phyloP scores from a whole-genome alignment of 2,888 invertebrate genomes.

The Drosophila sordidapex region DNA sequence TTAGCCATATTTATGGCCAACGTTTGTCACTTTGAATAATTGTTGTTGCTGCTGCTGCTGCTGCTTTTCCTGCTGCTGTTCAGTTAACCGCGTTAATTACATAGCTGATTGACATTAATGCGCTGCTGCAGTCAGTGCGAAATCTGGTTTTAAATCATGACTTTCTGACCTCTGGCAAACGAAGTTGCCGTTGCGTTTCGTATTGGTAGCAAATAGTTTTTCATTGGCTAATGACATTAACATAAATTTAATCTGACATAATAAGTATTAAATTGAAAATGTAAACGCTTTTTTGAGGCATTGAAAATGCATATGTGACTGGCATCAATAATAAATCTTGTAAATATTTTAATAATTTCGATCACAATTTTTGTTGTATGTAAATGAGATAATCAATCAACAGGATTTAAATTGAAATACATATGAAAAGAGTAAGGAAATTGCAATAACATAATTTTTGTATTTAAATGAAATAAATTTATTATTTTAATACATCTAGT shows the following conservation, averaged over 20 bases:
- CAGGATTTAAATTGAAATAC: neutral
- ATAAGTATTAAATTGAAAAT: constrained; percentile 53
- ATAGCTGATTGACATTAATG: constrained; percentile 74
- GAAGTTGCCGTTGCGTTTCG: constrained; percentile 11
- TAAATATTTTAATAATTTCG: neutral
- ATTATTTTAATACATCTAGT: neutral
- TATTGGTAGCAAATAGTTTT: constrained; percentile 36
- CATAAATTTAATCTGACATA: constrained; percentile 58
- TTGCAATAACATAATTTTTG: neutral
- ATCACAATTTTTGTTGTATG: neutral
- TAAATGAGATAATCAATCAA: neutral
- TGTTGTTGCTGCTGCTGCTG: constrained; percentile 16
- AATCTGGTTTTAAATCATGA: constrained; percentile 42
- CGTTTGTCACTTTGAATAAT: constrained; percentile 47
- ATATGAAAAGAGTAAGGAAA: neutral
- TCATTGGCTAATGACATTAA: constrained; percentile 63
- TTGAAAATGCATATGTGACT: constrained; percentile 3
- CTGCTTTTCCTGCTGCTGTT: constrained; percentile 16
- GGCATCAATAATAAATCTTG: neutral
- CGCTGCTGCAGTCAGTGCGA: constrained; percentile 54
- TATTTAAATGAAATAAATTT: neutral
- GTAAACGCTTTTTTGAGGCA: constrained; percentile 9
- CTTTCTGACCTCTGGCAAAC: constrained; percentile 33
- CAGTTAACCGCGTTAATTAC: constrained; percentile 69
- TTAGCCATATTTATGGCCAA: constrained; percentile 70